Evolutionary conservation across 2,888 invertebrate species (phyloP), one percentile per base, ranked within the genome.

Genomic region (Platerodrilus igneus): DNA sequence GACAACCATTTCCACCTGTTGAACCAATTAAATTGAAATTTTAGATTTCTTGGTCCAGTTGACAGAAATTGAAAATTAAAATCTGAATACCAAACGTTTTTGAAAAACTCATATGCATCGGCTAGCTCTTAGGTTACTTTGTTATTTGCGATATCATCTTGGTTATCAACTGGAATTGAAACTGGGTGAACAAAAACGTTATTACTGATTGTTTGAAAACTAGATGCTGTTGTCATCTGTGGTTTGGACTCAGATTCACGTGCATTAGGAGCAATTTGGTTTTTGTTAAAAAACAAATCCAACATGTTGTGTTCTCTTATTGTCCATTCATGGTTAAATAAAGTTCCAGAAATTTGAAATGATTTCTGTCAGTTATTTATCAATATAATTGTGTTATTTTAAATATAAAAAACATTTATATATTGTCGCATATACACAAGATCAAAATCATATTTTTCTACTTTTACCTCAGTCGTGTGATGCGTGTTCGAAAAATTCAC

Each of bases 31-130:
- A 14, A 11, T 31, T 31, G 20, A 31, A 31, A 31, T 8, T 31
- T 31, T 31, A 31, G 13, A 21, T 31, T 31, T 31, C 31, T 20
- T 31, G 18, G 18, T 2, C 31, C 31, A 17, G 29, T 29, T 11
- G 16, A 29, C 10, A 14, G 29, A 14, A 29, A 29, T 18, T 19
- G 15, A 29, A 29, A 29, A 27, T 17, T 29, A 9, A 14, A 17
- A 18, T 18, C 18, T 19, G 29, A n/a, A 29, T 29, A 29, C 15
- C 29, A 29, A 18, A 29, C 10, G 17, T 29, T 29, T 17, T 29
- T 29, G 15, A 29, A 29, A 10, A 29, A 17, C 29, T 29, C 29
- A n/a, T 29, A n/a, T 18, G n/a, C 17, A 17, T 6, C 26, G 10
- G 26, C 26, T 26, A 26, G 5, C 10, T 26, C 14, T 26, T 14